phyloP scores from a whole-genome alignment of 2,113 vertebrate genomes.

The Dipodomys stephensi region DNA sequence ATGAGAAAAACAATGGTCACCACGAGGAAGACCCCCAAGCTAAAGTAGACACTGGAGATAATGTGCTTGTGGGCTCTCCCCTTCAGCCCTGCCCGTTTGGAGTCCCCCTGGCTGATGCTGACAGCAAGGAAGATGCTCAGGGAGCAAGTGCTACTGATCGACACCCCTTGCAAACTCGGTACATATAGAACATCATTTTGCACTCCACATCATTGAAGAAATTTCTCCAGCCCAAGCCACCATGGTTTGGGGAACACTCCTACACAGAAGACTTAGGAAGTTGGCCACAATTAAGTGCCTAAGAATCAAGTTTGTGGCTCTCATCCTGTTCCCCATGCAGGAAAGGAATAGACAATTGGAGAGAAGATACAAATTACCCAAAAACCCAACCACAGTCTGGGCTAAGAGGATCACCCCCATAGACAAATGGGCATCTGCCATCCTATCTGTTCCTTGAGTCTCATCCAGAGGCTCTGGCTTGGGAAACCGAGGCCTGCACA shows the following conservation, averaged over 20 bases:
- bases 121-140: not conserved
- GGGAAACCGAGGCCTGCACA: too few species aligned
- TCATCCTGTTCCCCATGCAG: not conserved
- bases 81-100: not conserved
- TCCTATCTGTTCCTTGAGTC: not conserved
- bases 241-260: not conserved
- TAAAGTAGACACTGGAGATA: not conserved
- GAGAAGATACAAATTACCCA: not conserved
- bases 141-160: not conserved
- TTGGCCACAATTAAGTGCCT: not conserved
- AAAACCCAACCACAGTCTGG: not conserved
- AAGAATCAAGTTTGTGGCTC: not conserved
- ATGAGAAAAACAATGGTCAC: not conserved
- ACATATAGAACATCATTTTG: not conserved
- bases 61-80: not conserved
- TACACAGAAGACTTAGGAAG: not conserved
- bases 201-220: not conserved
- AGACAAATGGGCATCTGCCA: too few species aligned
- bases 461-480: too few species aligned
- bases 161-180: not conserved
- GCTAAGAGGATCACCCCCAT: not conserved
- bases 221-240: not conserved
- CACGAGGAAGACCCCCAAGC: not conserved
- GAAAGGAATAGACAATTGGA: not conserved
- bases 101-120: not conserved